Base-by-base conservation (phyloP, 1,140 invertebrate genomes). In the Battus philenor region DNA sequence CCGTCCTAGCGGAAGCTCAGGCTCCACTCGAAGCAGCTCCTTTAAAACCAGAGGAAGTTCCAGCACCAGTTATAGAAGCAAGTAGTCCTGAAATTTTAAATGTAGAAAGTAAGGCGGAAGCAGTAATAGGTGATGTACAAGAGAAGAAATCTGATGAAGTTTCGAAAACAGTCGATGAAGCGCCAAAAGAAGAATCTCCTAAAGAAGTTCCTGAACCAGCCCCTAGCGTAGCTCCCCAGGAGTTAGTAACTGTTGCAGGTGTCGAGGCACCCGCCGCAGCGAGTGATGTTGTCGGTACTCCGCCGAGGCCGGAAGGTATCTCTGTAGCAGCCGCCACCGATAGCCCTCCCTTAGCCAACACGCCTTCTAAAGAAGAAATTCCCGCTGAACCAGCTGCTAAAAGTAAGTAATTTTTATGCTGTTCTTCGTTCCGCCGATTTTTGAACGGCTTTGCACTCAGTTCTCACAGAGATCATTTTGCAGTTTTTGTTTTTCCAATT, bases 381-480 rank as follows among this genome's bases (percentile, higher is more conserved):
- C 64, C 76, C 38, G 56, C 44, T 32, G 50, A 59, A 20, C 56
- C 74, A 11, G 65, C 67, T 45, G 68, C 76, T 38, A 86, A 86
- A 86, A 73, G 82, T 86, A 51, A 86, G 82, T 86, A 76, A 44
- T 38, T 26, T 24, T 36, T 38, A 50, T 24, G 34, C 39, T 27
- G 9, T 24, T 33, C 47, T 46, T 38, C 54, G 43, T 54, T 54
- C 59, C 36, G 47, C 47, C 53, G 50, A 57, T 53, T 70, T 59
- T 52, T 48, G 27, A 54, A 72, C 70, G 66, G 75, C 77, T 83
- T 81, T 80, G 78, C 78, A 85, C 62, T 70, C 66, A 69, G 59
- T 56, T 67, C 64, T 73, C 68, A 78, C 73, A 22, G 73, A 78
- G 66, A 79, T 82, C 58, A 79, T 81, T 83, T 82, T 82, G 77